phyloP scores from a whole-genome alignment of 2,113 vertebrate genomes.

The Cairina moschata region DNA sequence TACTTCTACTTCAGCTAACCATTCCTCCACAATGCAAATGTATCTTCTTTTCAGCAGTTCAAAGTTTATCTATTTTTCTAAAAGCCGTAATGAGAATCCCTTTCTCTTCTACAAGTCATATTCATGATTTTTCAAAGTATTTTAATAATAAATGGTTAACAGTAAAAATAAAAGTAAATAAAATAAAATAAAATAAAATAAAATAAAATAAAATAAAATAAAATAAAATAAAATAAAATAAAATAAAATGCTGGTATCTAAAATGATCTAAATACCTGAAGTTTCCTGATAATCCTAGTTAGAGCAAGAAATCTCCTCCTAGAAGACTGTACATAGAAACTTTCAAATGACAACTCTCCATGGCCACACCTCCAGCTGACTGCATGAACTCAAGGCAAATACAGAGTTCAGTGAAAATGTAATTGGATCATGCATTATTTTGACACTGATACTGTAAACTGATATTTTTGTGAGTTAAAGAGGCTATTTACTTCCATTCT shows the following conservation, averaged over 20 bases:
- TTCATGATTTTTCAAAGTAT: background rate
- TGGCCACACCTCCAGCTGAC: background rate
- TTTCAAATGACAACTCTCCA: background rate
- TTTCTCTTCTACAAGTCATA: accelerated
- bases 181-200: no score
- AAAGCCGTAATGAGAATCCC: background rate
- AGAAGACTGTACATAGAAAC: background rate
- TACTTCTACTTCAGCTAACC: no score
- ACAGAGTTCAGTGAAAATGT: background rate
- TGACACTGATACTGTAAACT: background rate
- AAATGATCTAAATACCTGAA: conserved; percentile 14
- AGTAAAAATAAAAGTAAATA: background rate
- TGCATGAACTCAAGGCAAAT: background rate
- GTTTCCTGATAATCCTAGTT: background rate
- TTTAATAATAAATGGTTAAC: background rate
- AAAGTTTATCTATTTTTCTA: background rate
- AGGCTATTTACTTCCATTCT: background rate
- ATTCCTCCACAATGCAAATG: no score
- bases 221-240: no score
- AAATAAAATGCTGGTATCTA: background rate
- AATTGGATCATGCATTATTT: background rate
- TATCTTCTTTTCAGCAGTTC: background rate
- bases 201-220: no score
- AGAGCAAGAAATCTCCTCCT: background rate
- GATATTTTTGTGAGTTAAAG: background rate